Percentiles rank a stretch among this genome's conserved stretches.
phyloP scores from a whole-genome alignment of 2,113 vertebrate genomes.

The Butorides virescens region DNA sequence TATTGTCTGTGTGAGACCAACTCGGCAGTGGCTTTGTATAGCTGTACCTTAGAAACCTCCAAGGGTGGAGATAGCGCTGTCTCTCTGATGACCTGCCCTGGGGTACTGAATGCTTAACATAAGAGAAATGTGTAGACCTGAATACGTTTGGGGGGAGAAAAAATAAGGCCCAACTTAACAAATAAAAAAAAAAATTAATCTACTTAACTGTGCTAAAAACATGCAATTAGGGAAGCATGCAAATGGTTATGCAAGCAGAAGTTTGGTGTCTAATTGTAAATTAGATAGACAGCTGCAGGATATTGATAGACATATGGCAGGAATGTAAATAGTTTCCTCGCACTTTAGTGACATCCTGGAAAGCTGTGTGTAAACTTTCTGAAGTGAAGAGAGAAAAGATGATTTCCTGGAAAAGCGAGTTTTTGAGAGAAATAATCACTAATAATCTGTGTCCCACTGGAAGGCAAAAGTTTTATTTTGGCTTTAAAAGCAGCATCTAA shows the following conservation, averaged over 20 bases:
- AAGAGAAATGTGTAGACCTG: not conserved
- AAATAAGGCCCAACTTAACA: not conserved
- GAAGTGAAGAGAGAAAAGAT: not conserved
- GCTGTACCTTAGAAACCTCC: not conserved
- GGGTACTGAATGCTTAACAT: not conserved
- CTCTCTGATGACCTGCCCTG: not conserved
- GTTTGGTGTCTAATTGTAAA: constrained; percentile 31
- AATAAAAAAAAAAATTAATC: not conserved
- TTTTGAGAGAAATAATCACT: not conserved
- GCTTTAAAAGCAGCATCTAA: not conserved
- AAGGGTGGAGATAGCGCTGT: not conserved
- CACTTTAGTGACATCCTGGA: constrained; percentile 41
- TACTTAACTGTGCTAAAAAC: not conserved
- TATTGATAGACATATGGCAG: constrained; percentile 39
- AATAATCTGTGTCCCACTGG: not conserved
- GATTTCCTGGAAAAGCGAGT: constrained; percentile 25
- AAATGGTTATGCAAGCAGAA: constrained; percentile 29
- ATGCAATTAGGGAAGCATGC: not conserved
- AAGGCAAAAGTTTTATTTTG: not conserved
- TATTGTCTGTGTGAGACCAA: not conserved
- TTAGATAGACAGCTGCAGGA: constrained; percentile 40
- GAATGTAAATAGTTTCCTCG: constrained; percentile 48
- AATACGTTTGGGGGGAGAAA: not conserved
- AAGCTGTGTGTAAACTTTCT: constrained; percentile 55
- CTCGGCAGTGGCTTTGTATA: not conserved